phyloP scores from a whole-genome alignment of 1,140 invertebrate genomes.

The Lamellibrachia luymesi region DNA sequence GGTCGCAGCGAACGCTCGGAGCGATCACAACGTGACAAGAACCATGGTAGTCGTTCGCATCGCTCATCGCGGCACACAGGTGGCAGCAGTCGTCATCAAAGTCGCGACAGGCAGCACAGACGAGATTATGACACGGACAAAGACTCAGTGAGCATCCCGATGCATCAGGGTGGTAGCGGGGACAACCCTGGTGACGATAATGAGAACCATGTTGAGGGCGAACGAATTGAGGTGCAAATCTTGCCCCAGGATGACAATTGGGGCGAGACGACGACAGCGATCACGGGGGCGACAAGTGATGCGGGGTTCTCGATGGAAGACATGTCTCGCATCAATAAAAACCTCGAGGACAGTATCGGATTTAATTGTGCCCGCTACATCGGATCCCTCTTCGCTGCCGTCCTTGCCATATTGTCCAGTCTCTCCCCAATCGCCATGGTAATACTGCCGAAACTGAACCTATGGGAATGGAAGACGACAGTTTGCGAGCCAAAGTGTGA shows the following conservation, averaged over 20 bases:
- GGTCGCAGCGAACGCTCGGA: constrained; percentile 54
- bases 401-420: constrained; percentile 80
- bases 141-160: constrained; percentile 30
- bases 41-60: constrained; percentile 5
- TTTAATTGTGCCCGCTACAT: constrained; percentile 50
- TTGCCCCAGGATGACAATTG: constrained; percentile 93
- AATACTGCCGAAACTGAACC: constrained; percentile 73
- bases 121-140: constrained; percentile 25
- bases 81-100: constrained; percentile 39
- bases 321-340: constrained; percentile 57
- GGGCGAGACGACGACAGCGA: constrained; percentile 95
- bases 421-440: constrained; percentile 92
- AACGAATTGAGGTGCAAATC: constrained; percentile 80
- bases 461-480: constrained; percentile 61
- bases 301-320: constrained; percentile 80
- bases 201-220: constrained; percentile 58
- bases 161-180: constrained; percentile 29
- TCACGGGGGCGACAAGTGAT: constrained; percentile 95
- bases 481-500: constrained; percentile 81
- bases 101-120: constrained; percentile 25
- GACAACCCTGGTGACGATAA: constrained; percentile 46
- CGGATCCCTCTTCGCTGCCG: constrained; percentile 71
- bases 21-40: constrained; percentile 34
- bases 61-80: constrained; percentile 37
- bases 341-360: constrained; percentile 55